Percentiles rank a stretch among this genome's conserved stretches.
phyloP scores from a whole-genome alignment of 2,113 vertebrate species.

The Myrmecophaga tridactyla region DNA sequence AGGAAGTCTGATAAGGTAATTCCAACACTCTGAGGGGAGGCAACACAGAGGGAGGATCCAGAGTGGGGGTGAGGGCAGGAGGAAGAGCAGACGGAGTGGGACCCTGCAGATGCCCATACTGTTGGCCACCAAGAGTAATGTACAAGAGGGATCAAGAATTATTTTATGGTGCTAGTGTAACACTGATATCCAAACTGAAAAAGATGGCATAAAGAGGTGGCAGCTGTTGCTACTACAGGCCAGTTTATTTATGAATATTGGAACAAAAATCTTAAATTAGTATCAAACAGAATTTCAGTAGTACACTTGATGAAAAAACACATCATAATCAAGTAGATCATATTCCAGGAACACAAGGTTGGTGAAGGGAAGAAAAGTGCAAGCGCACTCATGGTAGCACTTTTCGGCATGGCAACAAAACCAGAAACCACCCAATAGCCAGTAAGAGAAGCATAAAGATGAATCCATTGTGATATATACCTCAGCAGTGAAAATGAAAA shows the following conservation, averaged over 20 bases:
- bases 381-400: background rate
- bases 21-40: background rate
- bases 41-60: background rate
- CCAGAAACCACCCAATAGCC: background rate
- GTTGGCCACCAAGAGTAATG: fast-evolving
- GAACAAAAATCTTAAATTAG: background rate
- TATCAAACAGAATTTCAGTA: background rate
- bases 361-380: background rate
- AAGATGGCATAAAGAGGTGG: background rate
- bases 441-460: background rate
- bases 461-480: background rate
- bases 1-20: background rate
- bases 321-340: background rate
- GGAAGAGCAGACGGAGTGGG: background rate
- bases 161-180: background rate
- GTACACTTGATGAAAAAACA: background rate
- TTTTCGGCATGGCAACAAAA: background rate
- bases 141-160: background rate
- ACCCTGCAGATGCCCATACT: background rate
- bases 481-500: background rate
- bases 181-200: background rate
- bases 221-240: background rate
- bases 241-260: background rate
- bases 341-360: background rate
- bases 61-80: background rate